phyloP scores from a whole-genome alignment of 2,797 vertebrate species.

The Gymnodraco acuticeps region DNA sequence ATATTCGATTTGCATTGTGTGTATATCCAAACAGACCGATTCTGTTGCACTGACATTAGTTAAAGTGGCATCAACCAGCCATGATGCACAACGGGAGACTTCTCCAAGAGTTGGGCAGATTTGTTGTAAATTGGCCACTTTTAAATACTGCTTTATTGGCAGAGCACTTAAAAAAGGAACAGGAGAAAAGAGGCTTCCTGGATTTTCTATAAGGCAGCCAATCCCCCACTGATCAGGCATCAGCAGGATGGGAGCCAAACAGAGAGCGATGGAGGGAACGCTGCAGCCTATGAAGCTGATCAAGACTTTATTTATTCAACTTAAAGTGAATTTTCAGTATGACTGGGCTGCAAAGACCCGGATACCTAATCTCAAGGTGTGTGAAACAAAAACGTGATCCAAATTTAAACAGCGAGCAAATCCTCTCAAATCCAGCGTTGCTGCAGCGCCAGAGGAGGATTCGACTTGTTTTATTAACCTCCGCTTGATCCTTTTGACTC shows the following conservation, averaged over 20 bases:
- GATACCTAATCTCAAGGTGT: conserved; percentile 59
- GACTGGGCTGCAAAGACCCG: conserved; percentile 59
- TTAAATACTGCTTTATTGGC: conserved; percentile 47
- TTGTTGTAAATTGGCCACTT: conserved; percentile 41
- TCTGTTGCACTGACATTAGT: too few relatives aligned
- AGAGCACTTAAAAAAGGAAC: conserved; percentile 36
- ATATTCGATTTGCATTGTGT: too few relatives aligned
- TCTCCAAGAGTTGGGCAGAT: not conserved
- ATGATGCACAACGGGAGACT: conserved; percentile 12
- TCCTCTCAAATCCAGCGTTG: conserved; percentile 37
- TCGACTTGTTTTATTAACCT: conserved; percentile 57
- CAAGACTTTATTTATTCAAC: conserved; percentile 66
- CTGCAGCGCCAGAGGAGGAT: conserved; percentile 36
- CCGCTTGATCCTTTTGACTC: conserved; percentile 33
- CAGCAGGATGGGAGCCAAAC: conserved; percentile 47
- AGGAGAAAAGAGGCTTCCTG: conserved; percentile 27
- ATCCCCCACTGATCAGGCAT: conserved; percentile 41
- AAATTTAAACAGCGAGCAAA: conserved; percentile 52
- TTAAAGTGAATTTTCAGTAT: conserved; percentile 66
- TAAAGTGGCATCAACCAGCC: not conserved
- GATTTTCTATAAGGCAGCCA: conserved; percentile 55
- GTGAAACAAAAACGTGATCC: conserved; percentile 48
- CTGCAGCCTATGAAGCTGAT: conserved; percentile 44
- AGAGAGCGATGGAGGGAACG: conserved; percentile 13
- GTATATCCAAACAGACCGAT: too few relatives aligned